Percentiles rank a stretch among this genome's conserved stretches.
phyloP scores from a whole-genome alignment of 1,140 invertebrate genomes.

The Drosophila obscura region DNA sequence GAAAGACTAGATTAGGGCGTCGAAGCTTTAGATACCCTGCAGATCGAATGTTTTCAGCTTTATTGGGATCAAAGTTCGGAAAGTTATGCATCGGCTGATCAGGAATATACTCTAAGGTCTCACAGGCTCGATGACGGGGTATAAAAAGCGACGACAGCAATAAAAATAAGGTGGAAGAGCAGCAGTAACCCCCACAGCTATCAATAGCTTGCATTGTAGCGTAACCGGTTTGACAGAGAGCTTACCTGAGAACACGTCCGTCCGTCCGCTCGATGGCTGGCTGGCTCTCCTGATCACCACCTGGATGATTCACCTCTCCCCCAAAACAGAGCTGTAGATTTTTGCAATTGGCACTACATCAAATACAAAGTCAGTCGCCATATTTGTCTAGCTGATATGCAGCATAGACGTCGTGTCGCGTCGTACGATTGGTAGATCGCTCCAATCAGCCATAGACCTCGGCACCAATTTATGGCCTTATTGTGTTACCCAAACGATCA shows the following conservation, averaged over 20 bases:
- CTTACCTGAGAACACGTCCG: constrained; percentile 13
- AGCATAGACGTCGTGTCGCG: neutral
- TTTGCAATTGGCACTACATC: constrained; percentile 48
- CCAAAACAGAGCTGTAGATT: constrained; percentile 29
- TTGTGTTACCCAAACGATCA: neutral
- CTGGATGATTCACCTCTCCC: constrained; percentile 5
- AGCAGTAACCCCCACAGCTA: neutral
- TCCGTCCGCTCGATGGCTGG: neutral
- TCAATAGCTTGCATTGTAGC: constrained; percentile 26
- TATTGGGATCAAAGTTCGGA: no score
- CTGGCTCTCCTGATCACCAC: constrained; percentile 34
- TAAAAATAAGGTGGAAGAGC: no score
- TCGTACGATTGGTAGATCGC: constrained; percentile 11
- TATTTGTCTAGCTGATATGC: constrained; percentile 35
- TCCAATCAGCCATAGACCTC: constrained; percentile 9
- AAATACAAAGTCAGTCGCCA: constrained; percentile 17
- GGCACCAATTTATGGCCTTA: constrained; percentile 13
- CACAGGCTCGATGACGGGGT: no score
- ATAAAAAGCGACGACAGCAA: no score
- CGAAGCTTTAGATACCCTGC: no score
- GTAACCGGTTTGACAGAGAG: constrained; percentile 33
- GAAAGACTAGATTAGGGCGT: neutral
- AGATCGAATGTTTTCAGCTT: no score
- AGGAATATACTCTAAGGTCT: no score
- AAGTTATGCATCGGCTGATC: no score